phyloP scores from a whole-genome alignment of 64 coral and sea anemone species.

The Acropora yongei region DNA sequence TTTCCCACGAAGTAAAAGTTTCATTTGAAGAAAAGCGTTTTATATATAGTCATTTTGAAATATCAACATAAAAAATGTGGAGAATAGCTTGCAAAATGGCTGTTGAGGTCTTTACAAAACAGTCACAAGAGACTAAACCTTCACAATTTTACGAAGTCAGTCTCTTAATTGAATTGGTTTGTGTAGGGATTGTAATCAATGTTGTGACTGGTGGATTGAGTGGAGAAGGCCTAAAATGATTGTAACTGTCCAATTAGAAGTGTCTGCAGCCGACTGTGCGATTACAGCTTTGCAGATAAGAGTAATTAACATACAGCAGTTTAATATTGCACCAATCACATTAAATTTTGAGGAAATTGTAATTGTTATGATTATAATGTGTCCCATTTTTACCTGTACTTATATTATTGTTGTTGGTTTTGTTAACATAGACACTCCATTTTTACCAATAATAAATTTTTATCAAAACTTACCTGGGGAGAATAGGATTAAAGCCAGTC shows the following conservation, averaged over 20 bases:
- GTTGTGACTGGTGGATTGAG: neutral
- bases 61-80: neutral
- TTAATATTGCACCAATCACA: neutral
- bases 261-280: too few species aligned
- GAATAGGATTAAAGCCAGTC: too few species aligned
- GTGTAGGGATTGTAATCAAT: neutral
- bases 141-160: neutral
- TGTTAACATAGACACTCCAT: too few species aligned
- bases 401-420: too few species aligned
- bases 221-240: neutral
- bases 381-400: too few species aligned
- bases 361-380: too few species aligned
- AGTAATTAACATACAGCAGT: neutral
- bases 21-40: neutral
- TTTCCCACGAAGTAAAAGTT: neutral
- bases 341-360: too few species aligned
- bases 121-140: neutral
- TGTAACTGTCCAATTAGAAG: neutral
- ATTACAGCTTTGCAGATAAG: neutral
- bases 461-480: too few species aligned
- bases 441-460: too few species aligned
- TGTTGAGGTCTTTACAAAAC: neutral
- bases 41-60: neutral
- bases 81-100: conserved; percentile 5
- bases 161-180: neutral